Base-by-base conservation (phyloP, 1,140 invertebrate species). In the Plodia interpunctella region DNA sequence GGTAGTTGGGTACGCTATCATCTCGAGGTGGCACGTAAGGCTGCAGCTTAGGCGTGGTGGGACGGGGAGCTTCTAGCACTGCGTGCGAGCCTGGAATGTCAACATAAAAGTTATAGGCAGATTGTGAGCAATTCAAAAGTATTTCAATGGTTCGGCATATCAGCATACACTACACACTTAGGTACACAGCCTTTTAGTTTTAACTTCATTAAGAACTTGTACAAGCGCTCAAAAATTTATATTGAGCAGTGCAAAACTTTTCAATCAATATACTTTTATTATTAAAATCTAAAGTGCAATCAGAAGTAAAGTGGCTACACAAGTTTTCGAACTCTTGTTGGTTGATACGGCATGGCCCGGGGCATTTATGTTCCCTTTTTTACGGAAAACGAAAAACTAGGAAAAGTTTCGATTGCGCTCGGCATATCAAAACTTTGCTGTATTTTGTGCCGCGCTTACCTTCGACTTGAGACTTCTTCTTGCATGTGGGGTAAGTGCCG, bases 401-500 rank as follows among this genome's bases (percentile, higher is more conserved):
- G 13, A n/a, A 44, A 44, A 44, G 13, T 44, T 44, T n/a, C n/a
- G 38, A 44, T 44, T 44, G 38, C 38, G 38, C 38, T 44, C 13
- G 6, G 38, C 15, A 44, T 44, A 44, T 15, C 38, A 44, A 44
- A 17, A 15, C 15, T 44, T 44, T 15, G 5, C 21, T 25, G 38
- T 3, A 15, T 15, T 13, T 44, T 44, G 38, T 44, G 3, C 2
- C 2, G 13, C 13, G 50, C 38, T 63, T 81, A 82, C 86, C 80
- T 80, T 87, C 83, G 21, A 90, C 88, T 71, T 77, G 77, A 19
- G 90, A 88, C 83, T 88, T 91, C 87, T 90, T 91, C 66, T 91
- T 91, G 69, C 93, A 94, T 20, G 93, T 94, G 20, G 93, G 93
- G 76, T 94, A 94, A 44, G 81, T 90, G 49, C 93, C 93, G 55